A percentile compares a stretch with the other conserved stretches of the same genome.
These are phyloP conservation scores for Characodon lateralis DNA, from an alignment of 2,797 vertebrate species.

Conservation along the genomic window DNA sequence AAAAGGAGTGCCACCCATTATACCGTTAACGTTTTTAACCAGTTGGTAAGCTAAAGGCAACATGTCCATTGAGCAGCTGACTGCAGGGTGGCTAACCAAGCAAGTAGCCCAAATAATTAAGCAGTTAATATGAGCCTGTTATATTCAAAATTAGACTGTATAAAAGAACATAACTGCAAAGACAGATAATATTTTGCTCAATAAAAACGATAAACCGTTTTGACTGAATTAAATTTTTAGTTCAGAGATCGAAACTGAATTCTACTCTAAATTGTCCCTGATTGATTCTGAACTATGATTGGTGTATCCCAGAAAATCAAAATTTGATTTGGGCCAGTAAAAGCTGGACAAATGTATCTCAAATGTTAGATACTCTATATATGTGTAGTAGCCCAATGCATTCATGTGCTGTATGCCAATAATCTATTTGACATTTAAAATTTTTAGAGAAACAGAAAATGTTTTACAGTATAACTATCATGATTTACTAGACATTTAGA, in stretches of 20 bases:
- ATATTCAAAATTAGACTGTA: too few species aligned
- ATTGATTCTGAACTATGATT: not conserved
- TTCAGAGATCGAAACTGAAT: not conserved
- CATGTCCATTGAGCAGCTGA: too few species aligned
- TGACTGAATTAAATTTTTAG: not conserved
- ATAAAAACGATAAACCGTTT: not conserved
- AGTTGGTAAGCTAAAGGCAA: too few species aligned
- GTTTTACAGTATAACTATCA: not conserved
- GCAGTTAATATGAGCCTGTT: too few species aligned
- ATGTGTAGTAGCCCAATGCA: too few species aligned
- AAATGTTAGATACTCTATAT: not conserved
- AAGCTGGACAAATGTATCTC: not conserved
- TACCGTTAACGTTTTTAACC: too few species aligned
- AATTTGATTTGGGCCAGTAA: not conserved
- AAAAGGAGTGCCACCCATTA: too few species aligned
- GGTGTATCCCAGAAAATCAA: not conserved
- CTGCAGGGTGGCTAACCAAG: too few species aligned
- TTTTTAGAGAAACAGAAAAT: not conserved
- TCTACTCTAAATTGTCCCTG: not conserved
- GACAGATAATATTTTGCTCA: too few species aligned
- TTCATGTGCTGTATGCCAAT: not conserved
- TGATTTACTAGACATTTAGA: not conserved
- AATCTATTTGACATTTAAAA: not conserved
- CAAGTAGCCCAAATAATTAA: too few species aligned
- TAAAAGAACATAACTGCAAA: too few species aligned